Percentiles rank a stretch among this genome's conserved stretches.
Conservation (phyloP, 1,140 invertebrate genomes). For the Diuraphis noxia region DNA sequence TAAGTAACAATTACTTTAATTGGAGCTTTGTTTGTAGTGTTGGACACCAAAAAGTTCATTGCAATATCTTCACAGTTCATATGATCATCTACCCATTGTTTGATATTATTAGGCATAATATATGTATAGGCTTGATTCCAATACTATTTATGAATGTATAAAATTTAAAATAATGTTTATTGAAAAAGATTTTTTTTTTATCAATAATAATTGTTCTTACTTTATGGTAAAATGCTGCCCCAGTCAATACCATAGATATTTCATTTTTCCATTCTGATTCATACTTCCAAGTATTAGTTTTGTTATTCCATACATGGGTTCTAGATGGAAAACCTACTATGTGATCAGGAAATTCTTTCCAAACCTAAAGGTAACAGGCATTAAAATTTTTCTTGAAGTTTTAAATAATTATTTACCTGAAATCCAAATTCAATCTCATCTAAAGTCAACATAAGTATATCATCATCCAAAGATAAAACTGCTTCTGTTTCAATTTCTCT, state of each 20-base stretch:
- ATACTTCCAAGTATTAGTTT: slow-evolving; percentile 81
- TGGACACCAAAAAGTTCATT: slow-evolving; percentile 91
- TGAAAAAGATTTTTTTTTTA: neutral
- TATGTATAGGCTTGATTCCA: slow-evolving; percentile 90
- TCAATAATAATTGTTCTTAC: slow-evolving; percentile 60
- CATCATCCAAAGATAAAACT: slow-evolving; percentile 88
- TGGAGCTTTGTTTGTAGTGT: slow-evolving; percentile 88
- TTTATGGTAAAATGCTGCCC: slow-evolving; percentile 92
- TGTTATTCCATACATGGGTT: slow-evolving; percentile 87
- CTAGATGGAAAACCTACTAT: slow-evolving; percentile 90
- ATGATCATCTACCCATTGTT: slow-evolving; percentile 83
- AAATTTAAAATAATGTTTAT: neutral
- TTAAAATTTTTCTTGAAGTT: neutral
- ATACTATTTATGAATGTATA: slow-evolving; percentile 61
- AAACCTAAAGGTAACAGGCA: slow-evolving; percentile 68
- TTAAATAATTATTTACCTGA: slow-evolving; percentile 63
- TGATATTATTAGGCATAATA: slow-evolving; percentile 77
- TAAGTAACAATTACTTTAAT: slow-evolving; percentile 73
- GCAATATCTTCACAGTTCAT: slow-evolving; percentile 97
- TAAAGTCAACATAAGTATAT: slow-evolving; percentile 90
- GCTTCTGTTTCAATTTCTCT: slow-evolving; percentile 92
- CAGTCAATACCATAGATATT: slow-evolving; percentile 90
- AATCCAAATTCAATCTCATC: slow-evolving; percentile 92
- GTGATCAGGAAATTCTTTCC: slow-evolving; percentile 90
- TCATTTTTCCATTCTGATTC: slow-evolving; percentile 95